Conservation (phyloP, 2,797 vertebrate genomes). For the Hydrophis major region DNA sequence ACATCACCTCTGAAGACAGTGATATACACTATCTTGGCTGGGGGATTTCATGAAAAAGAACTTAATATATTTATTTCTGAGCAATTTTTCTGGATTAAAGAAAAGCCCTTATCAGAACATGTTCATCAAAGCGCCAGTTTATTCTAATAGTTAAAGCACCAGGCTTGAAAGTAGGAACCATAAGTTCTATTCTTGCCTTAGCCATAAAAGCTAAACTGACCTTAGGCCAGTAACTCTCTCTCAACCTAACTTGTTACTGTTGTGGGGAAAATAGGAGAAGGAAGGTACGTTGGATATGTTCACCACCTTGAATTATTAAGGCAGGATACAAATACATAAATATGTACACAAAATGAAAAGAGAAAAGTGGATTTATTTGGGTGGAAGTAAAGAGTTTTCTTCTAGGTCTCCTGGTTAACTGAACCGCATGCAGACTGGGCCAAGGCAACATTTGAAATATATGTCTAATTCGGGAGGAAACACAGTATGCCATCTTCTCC, state of each 20-base stretch:
- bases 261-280: neutral
- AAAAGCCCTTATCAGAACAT: neutral
- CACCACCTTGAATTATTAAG: neutral
- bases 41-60: neutral
- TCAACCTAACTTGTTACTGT: neutral
- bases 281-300: neutral
- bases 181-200: neutral
- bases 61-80: neutral
- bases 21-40: neutral
- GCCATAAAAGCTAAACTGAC: neutral
- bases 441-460: neutral
- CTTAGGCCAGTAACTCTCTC: neutral
- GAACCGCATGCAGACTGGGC: neutral
- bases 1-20: neutral
- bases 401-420: neutral
- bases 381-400: neutral
- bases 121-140: neutral
- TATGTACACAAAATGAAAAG: neutral
- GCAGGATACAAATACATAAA: neutral
- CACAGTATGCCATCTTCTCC: neutral
- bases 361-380: neutral
- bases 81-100: neutral
- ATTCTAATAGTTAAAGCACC: neutral
- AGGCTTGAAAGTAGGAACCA: neutral
- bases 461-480: neutral